phyloP scores from a whole-genome alignment of 2,888 invertebrate species.

The Monopis laevigella region DNA sequence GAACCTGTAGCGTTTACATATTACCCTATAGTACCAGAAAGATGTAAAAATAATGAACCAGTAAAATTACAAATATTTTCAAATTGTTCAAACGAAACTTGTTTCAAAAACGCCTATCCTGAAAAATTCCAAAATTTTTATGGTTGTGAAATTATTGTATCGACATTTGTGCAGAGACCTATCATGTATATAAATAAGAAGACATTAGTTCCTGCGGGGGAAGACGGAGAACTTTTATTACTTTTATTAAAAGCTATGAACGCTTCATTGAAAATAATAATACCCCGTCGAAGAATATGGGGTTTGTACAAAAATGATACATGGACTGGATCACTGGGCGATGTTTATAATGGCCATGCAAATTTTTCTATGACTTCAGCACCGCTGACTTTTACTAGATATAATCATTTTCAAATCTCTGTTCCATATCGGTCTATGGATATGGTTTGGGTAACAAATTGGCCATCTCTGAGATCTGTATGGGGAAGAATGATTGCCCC shows the following conservation, averaged over 20 bases:
- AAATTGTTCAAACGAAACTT: constrained; percentile 19
- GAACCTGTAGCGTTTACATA: constrained; percentile 24
- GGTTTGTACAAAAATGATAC: constrained; percentile 20
- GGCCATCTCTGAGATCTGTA: constrained; percentile 27
- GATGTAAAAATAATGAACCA: constrained; percentile 30
- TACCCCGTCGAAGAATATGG: constrained; percentile 25
- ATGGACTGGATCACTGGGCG: constrained; percentile 8
- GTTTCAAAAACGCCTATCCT: constrained; percentile 26
- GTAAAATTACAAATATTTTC: constrained; percentile 22
- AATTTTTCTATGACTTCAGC: constrained; percentile 8
- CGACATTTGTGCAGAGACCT: constrained; percentile 38
- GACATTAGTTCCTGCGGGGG: constrained; percentile 27
- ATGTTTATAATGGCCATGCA: constrained; percentile 2
- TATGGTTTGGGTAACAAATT: constrained; percentile 35
- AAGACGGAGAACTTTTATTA: constrained; percentile 34
- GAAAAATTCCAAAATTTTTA: constrained; percentile 31
- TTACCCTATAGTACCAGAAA: constrained; percentile 18
- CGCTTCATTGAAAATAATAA: constrained; percentile 30
- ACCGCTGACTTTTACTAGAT: neutral
- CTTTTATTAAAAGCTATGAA: constrained; percentile 31
- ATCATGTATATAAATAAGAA: constrained; percentile 33
- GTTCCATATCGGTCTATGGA: constrained; percentile 33
- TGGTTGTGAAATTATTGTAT: constrained; percentile 30
- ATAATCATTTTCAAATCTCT: neutral
- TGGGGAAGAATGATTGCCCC: constrained; percentile 41